These are phyloP conservation scores for Aethes cnicana DNA, from an alignment of 2,888 invertebrate genomes.

Conservation along the genomic window DNA sequence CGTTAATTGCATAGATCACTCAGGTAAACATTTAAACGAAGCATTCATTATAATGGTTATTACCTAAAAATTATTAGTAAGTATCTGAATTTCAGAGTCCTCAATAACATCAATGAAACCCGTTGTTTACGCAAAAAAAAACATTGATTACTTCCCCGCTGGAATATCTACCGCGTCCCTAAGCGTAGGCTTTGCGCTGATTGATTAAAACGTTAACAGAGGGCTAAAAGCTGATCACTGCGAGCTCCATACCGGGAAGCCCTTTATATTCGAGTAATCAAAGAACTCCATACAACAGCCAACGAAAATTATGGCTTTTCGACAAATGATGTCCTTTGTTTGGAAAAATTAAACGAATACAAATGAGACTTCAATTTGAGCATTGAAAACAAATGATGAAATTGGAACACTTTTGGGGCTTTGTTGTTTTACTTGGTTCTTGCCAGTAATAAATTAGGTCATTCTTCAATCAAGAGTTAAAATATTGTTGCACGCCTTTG, in stretches of 20 bases:
- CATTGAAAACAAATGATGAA: slow-evolving; percentile 22
- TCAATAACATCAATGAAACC: too few relatives aligned
- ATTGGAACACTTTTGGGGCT: slow-evolving; percentile 7
- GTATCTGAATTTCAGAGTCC: too few relatives aligned
- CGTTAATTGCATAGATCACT: too few relatives aligned
- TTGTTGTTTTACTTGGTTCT: neutral
- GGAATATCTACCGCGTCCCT: slow-evolving; percentile 30
- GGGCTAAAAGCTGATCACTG: slow-evolving; percentile 77
- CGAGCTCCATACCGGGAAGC: slow-evolving; percentile 71
- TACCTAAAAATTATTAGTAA: too few relatives aligned
- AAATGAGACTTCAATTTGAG: slow-evolving; percentile 32
- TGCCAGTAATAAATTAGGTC: too few relatives aligned
- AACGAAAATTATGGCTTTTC: slow-evolving; percentile 63
- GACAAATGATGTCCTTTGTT: slow-evolving; percentile 42
- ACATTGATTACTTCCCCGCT: slow-evolving; percentile 21
- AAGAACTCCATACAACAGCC: slow-evolving; percentile 68
- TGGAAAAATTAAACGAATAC: slow-evolving; percentile 38
- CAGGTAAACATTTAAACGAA: too few relatives aligned
- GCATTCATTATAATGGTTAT: too few relatives aligned
- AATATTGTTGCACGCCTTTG: too few relatives aligned
- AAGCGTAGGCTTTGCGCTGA: slow-evolving; percentile 54
- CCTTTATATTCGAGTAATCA: slow-evolving; percentile 76
- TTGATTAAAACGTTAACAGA: slow-evolving; percentile 81
- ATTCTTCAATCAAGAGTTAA: too few relatives aligned
- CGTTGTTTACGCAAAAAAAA: neutral